Conservation (phyloP, 2,113 vertebrate genomes). For the Nannospalax galili region DNA sequence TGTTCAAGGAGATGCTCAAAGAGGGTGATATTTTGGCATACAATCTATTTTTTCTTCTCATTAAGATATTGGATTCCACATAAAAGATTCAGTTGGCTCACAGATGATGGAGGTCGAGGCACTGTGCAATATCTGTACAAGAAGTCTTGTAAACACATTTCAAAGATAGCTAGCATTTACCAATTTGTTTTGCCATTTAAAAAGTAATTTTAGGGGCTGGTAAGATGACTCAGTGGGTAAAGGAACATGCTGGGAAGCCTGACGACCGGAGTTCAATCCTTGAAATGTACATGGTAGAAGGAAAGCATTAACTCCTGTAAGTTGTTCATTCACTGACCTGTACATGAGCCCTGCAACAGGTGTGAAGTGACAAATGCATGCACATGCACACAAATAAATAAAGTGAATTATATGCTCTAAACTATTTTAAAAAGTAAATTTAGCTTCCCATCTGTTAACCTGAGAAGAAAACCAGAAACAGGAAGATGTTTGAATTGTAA, state of each 20-base stretch:
- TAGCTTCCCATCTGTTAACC: conserved; percentile 26
- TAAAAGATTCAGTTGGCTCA: background rate
- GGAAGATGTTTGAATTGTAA: background rate
- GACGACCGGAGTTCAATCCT: background rate
- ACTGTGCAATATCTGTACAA: background rate
- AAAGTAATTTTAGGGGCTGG: background rate
- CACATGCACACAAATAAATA: background rate
- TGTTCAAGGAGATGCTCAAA: background rate
- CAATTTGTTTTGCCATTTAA: conserved; percentile 14
- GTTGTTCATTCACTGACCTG: background rate
- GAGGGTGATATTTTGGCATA: background rate
- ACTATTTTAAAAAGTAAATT: conserved; percentile 25
- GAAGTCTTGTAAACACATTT: background rate
- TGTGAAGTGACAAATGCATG: background rate
- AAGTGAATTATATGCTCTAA: background rate
- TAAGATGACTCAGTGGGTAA: background rate
- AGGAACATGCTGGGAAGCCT: background rate
- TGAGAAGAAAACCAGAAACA: conserved; percentile 4
- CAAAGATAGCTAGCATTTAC: conserved; percentile 28
- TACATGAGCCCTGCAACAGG: background rate
- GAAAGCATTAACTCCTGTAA: background rate
- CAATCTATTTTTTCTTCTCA: background rate
- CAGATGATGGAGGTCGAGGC: background rate
- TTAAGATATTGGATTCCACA: conserved; percentile 1
- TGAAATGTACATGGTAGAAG: background rate